Conservation (phyloP, 2,888 invertebrate genomes). For the Tillus elongatus region DNA sequence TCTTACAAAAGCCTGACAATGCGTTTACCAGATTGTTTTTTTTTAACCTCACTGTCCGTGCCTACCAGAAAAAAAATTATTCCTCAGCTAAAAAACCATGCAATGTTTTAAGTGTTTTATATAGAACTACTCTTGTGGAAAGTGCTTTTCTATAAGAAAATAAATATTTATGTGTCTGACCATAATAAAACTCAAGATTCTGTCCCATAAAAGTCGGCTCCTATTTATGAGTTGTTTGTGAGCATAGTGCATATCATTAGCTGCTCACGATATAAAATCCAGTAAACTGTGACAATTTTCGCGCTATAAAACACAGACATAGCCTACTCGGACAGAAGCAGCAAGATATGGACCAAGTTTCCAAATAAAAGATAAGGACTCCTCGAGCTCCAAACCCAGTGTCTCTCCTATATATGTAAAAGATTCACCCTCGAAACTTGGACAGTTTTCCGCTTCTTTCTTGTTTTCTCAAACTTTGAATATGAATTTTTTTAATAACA, state of each 20-base stretch:
- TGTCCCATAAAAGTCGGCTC: no score
- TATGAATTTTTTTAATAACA: conserved; percentile 31
- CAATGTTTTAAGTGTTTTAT: no score
- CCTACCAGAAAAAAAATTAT: no score
- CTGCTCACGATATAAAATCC: conserved; percentile 17
- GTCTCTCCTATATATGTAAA: conserved; percentile 19
- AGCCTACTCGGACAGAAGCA: conserved; percentile 30
- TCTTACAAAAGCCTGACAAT: no score
- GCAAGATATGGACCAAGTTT: conserved; percentile 33
- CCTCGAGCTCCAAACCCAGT: conserved; percentile 18
- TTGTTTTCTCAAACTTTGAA: conserved; percentile 26
- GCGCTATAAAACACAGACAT: conserved; percentile 31
- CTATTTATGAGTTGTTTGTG: conserved; percentile 20
- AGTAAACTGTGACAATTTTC: conserved; percentile 26
- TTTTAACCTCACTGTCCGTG: no score
- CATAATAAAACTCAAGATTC: no score
- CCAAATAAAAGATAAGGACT: conserved; percentile 33
- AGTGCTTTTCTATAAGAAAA: no score
- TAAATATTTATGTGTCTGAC: no score
- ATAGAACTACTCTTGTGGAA: no score
- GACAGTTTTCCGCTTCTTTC: conserved; percentile 26
- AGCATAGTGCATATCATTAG: conserved; percentile 20
- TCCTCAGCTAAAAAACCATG: no score
- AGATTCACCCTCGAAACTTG: conserved; percentile 23
- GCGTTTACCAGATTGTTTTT: no score